Percentiles rank a stretch among this genome's conserved stretches.
Evolutionary conservation across 2,797 vertebrate species (phyloP).

Genomic region (Sciurus vulgaris): DNA sequence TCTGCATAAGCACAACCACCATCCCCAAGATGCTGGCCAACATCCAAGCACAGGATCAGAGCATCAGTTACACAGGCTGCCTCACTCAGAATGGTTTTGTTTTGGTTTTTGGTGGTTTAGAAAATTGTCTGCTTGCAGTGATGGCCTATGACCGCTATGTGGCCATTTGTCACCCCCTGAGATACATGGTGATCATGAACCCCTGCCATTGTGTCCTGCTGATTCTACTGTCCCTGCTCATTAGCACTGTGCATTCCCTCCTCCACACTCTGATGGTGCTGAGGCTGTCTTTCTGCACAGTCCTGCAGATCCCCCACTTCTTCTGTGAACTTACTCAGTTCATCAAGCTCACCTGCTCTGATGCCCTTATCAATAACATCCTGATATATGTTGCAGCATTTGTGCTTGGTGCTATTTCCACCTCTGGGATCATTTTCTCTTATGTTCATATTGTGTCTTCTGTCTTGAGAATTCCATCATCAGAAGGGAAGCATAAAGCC

Average conservation of each 20-base stretch:
- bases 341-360: neutral
- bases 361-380: neutral
- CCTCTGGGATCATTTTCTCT: constrained; percentile 16
- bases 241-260: rapidly evolving
- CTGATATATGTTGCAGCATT: neutral
- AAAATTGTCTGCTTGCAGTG: neutral
- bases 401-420: neutral
- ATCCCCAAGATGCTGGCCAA: no score
- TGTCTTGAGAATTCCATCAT: neutral
- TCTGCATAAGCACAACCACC: no score
- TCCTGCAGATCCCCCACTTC: neutral
- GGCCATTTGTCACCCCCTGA: constrained; percentile 40
- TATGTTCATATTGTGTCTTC: neutral
- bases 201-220: neutral
- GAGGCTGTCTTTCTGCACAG: neutral
- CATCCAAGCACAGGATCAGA: no score
- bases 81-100: neutral
- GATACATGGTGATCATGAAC: neutral
- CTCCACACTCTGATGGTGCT: neutral
- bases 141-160: constrained; percentile 52
- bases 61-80: neutral
- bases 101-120: neutral
- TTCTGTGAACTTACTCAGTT: constrained; percentile 17
- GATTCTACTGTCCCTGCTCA: neutral
- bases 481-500: neutral